Base-by-base conservation (phyloP, 2,113 vertebrate genomes). In the Muscicapa adusta region DNA sequence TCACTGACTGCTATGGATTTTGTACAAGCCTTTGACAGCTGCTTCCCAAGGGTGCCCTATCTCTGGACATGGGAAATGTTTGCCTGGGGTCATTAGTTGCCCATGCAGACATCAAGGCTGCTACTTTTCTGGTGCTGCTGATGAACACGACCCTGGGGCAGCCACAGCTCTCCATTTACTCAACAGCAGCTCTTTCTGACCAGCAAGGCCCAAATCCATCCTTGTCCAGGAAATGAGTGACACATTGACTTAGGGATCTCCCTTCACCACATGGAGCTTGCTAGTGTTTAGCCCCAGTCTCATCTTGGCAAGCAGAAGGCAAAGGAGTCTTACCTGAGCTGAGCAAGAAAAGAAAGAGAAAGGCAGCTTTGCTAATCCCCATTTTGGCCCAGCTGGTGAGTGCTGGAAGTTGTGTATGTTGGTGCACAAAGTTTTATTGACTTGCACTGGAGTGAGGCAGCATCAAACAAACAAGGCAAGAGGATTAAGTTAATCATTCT, bases 271-370 rank as follows among this genome's bases (percentile, higher is more conserved):
- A 9, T 10, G 22, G 20, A 74, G 12, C 31, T 45, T 36, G 20
- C 18, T 50, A 53, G 17, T 1, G 0, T 17, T 57, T 43, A 51
- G 22, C 18, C n/a, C 63, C 29, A n/a, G 40, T 33, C 63, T 62
- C 67, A 53, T 28, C 50, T 23, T 40, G 29, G 29, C 61, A 92
- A 93, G 78, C 7, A 5, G 19, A 90, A 89, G 36, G 33, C 42
- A 89, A 93, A 91, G 31, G 60, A 51, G n/a, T 48, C 98, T 98
- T 98, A 98, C 98, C 98, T 98, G 97, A 89, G 53, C 70, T 91
- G 67, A 98, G 87, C 74, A 97, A 93, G 71, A 97, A 87, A 68
- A 98, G 96, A 67, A 98, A 67, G 26, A 98, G 88, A 73, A 98
- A 92, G 29, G 94, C 36, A 12, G 93, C 73, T 80, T 85, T 97